These are phyloP conservation scores for Zaprionus vittiger DNA, from an alignment of 1,140 invertebrate genomes.

Conservation along the genomic window DNA sequence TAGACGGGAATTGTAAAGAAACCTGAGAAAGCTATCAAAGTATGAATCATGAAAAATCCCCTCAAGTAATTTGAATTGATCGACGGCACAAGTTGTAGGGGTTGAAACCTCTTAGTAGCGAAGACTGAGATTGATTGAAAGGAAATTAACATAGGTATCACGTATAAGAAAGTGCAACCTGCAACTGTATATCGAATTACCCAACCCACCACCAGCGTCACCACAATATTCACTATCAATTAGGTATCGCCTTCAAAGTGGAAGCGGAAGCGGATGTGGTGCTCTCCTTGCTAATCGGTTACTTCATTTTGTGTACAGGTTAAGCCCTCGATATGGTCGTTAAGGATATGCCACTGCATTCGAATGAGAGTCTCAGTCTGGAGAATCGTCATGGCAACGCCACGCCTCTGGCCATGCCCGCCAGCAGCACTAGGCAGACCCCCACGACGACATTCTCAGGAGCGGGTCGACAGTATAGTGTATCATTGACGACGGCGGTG, in stretches of 20 bases:
- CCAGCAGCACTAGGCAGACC: conserved; percentile 24
- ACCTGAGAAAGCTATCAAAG: not conserved
- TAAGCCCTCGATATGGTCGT: conserved; percentile 55
- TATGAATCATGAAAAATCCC: conserved; percentile 1
- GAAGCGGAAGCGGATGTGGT: conserved; percentile 44
- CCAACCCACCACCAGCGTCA: conserved; percentile 1
- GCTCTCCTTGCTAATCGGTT: conserved; percentile 32
- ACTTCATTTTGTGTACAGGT: conserved; percentile 33
- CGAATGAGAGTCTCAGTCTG: conserved; percentile 69
- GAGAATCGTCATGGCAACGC: conserved; percentile 53
- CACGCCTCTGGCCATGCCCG: conserved; percentile 10
- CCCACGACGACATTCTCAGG: conserved; percentile 59
- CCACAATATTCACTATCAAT: not conserved
- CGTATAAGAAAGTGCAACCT: conserved; percentile 40
- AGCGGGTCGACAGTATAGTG: conserved; percentile 46
- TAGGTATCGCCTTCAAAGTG: conserved; percentile 40
- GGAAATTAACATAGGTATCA: not conserved
- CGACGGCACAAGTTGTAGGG: conserved; percentile 7
- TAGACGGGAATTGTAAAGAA: not conserved
- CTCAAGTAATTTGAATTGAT: not conserved
- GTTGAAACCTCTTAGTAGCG: conserved; percentile 71
- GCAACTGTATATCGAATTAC: conserved; percentile 68
- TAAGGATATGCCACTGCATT: conserved; percentile 68
- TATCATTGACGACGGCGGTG: conserved; percentile 70
- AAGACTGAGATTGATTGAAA: conserved; percentile 58